Evolutionary conservation across 2,113 vertebrate genomes (phyloP), one percentile per base, ranked within the genome.

Genomic region (Gambusia affinis): DNA sequence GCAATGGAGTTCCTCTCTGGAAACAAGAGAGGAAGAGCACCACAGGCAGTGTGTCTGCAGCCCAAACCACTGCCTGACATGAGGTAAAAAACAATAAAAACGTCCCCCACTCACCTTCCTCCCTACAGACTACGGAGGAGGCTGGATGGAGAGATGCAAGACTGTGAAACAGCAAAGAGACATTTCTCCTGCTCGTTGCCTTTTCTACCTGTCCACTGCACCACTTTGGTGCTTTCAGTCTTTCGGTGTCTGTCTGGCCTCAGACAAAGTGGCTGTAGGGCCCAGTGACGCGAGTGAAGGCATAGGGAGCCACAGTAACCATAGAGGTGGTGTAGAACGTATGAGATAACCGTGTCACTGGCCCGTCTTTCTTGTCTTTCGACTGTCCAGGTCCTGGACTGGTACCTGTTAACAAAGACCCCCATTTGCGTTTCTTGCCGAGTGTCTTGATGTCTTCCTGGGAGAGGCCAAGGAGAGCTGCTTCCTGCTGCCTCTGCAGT

Each of bases 181-280:
- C 89, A 87, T 87, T 86, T 78, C 78, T 81, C 82, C 74, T 86
- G 70, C 76, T 80, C 83, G 70, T 71, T 73, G 47, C 85, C 70
- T 80, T 76, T 79, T 84, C 85, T 80, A 68, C 75, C 70, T 84
- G 79, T 79, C 85, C 83, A 74, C 74, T 67, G 80, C 88, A 87
- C 79, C 89, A 79, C 83, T 84, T 66, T 83, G 91, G 90, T 75
- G 73, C 80, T 70, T 11, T 82, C 30, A 70, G 81, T 87, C 71
- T 44, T 57, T 86, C 24, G 79, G 75, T 81, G 76, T 85, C 57
- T 66, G 66, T 76, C 70, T 70, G 76, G 64, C 86, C 91, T 97
- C 95, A 99, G 89, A 97, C 95, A 91, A 96, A 98, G 94, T 95
- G 95, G 93, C 95, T 98, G 95, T 99, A 99, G 83, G 97, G 98